Evolutionary conservation across 2,888 invertebrate species (phyloP), one percentile per base, ranked within the genome.

Genomic region (Spicauda simplicius): DNA sequence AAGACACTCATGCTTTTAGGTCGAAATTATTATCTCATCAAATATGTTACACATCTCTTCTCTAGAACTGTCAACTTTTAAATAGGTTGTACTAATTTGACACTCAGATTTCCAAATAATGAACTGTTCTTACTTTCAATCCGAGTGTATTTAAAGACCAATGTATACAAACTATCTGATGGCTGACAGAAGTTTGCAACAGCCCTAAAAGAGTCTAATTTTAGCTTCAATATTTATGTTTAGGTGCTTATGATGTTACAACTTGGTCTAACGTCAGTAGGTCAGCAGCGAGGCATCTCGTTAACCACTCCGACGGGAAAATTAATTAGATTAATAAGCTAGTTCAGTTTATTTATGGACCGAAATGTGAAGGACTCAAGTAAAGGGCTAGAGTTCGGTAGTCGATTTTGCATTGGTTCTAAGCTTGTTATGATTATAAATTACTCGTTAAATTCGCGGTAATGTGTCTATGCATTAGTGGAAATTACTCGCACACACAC

Each of bases 331-430:
- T 67, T 67, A 67, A 67, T 67, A 61, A 56, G 61, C 56, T 52
- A 30, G 57, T 68, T 61, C 52, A 45, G 67, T 52, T 50, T 50
- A 62, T 66, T 62, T 62, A 77, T 74, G 79, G 74, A 56, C 48
- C 60, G 48, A 73, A 79, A 80, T 80, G 80, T 75, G 84, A 84
- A 87, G 86, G 87, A 73, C 83, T 78, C 74, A 80, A 86, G 87
- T 85, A 87, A 85, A 81, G 76, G 86, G 81, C 72, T 68, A 11
- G 20, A 53, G 58, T 59, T 59, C 30, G 65, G 45, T 41, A 54
- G 53, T 54, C 12, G 20, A 45, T 56, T 33, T n/a, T 30, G 55
- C 55, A 56, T 30, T 19, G 37, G n/a, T 6, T 50, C 50, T 8
- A 19, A 50, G 19, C 59, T 48, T 25, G 59, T 11, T 59, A 50